Evolutionary conservation across 1,140 invertebrate genomes (phyloP), one percentile per base, ranked within the genome.

Genomic region (Rhyzopertha dominica): DNA sequence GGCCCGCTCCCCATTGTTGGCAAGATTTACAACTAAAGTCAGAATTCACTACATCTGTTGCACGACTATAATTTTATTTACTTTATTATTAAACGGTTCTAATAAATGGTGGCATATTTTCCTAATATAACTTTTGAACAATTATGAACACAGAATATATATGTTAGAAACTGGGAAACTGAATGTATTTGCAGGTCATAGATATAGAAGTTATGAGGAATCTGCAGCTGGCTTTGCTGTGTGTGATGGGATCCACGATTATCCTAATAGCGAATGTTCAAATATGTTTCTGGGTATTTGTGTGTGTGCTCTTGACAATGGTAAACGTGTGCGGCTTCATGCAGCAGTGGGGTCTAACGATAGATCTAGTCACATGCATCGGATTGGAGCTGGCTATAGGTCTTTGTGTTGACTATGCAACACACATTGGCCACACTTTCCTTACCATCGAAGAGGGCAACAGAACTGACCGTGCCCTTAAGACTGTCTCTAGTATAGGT

Each of bases 371-470:
- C 18, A 87, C 87, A 20, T 90, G 87, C 63, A 88, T 94, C 48
- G 84, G 77, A 44, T 68, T 90, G 7, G 85, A 91, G 56, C 70
- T 94, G 37, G 86, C 83, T n/a, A 85, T 91, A 53, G 89, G 90
- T 23, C 72, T 94, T 22, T 89, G 87, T 57, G 87, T 93, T 1
- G 89, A 94, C 71, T 90, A 92, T 51, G 87, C 88, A 0, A 87
- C 88, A 4, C 89, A 94, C 63, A 82, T 93, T 7, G 87, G 85
- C n/a, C 85, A 90, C 54, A 83, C 82, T 2, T 91, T 90, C 64
- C 73, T 90, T 45, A 75, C 67, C 4, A 66, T 64, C 32, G 48
- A 48, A 29, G 68, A 66, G 36, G 78, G 78, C 14, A 67, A 74
- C 47, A 74, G 80, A 34, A 62, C 72, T 10, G 74, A 80, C 17